phyloP scores from a whole-genome alignment of 2,888 invertebrate genomes.

The Nomada goodeniana region DNA sequence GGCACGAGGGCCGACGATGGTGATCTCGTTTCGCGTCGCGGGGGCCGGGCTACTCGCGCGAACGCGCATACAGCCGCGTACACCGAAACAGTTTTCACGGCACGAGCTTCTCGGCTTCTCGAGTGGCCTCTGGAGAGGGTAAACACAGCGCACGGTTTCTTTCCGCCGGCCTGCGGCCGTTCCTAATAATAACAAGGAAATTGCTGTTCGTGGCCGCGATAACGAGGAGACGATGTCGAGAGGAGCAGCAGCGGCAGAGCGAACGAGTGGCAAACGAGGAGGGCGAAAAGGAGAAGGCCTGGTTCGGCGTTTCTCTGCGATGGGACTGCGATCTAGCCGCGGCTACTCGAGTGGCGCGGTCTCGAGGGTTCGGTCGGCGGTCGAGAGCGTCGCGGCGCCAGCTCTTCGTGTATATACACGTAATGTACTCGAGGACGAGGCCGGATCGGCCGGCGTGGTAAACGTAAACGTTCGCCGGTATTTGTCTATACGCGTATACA shows the following conservation, averaged over 20 bases:
- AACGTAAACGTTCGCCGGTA: conserved; percentile 50
- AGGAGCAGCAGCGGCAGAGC: conserved; percentile 30
- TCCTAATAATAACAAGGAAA: conserved; percentile 71
- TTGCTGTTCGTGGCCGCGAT: conserved; percentile 67
- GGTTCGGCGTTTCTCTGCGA: conserved; percentile 42
- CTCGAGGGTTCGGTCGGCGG: conserved; percentile 38
- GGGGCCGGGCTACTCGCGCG: not conserved
- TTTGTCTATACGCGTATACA: not conserved
- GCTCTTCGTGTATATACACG: conserved; percentile 14
- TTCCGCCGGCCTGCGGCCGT: conserved; percentile 24
- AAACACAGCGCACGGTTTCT: conserved; percentile 51
- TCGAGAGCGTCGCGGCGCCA: conserved; percentile 69
- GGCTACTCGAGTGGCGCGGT: conserved; percentile 45
- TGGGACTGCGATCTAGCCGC: conserved; percentile 34
- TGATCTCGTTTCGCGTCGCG: no score
- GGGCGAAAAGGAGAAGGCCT: conserved; percentile 13
- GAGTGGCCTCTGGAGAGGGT: conserved; percentile 58
- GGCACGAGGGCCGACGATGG: not conserved
- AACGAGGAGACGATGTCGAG: conserved; percentile 70
- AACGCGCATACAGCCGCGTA: conserved; percentile 28
- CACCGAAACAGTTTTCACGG: conserved; percentile 49
- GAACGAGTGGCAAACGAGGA: conserved; percentile 44
- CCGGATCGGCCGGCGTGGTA: conserved; percentile 46
- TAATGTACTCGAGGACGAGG: conserved; percentile 4
- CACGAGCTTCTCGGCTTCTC: conserved; percentile 68